A percentile compares a stretch with the other conserved stretches of the same genome.
phyloP scores from a whole-genome alignment of 1,140 invertebrate species.

The Drosophila seguyi region DNA sequence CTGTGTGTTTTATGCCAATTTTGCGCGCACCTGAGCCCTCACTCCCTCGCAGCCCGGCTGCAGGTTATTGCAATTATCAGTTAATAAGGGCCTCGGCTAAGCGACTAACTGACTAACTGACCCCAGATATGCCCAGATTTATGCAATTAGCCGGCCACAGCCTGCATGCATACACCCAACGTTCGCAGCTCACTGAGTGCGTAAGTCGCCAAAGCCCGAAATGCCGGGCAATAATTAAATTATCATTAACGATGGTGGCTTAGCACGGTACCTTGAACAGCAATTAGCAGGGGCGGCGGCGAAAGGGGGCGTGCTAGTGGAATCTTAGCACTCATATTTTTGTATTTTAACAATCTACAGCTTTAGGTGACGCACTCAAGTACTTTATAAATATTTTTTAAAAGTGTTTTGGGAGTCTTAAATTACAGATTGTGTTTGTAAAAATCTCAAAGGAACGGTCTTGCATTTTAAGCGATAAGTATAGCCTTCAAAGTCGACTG shows the following conservation, averaged over 20 bases:
- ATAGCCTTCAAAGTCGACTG: background rate
- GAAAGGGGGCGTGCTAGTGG: background rate
- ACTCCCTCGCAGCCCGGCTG: background rate
- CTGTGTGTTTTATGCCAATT: slow-evolving; percentile 26
- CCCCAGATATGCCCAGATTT: slow-evolving; percentile 70
- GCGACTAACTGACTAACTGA: slow-evolving; percentile 50
- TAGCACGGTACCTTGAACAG: slow-evolving; percentile 33
- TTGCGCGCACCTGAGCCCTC: slow-evolving; percentile 5
- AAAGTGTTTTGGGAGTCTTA: background rate
- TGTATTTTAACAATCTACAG: background rate
- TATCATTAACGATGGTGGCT: slow-evolving; percentile 72
- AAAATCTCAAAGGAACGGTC: background rate
- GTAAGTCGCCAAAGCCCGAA: slow-evolving; percentile 63
- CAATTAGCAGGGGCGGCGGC: slow-evolving; percentile 5
- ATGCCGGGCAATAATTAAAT: slow-evolving; percentile 71
- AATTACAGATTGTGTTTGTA: background rate
- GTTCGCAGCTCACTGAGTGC: slow-evolving; percentile 36
- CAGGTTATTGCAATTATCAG: slow-evolving; percentile 67
- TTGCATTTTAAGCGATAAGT: background rate
- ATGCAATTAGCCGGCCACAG: slow-evolving; percentile 73
- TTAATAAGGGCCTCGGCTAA: slow-evolving; percentile 65
- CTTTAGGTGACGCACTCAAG: background rate
- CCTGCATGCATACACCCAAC: slow-evolving; percentile 1
- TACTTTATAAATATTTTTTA: background rate
- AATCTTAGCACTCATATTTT: background rate